Percentiles rank a stretch among this genome's conserved stretches.
Conservation (phyloP, 2,888 invertebrate species). For the Entomobrya multifasciata region DNA sequence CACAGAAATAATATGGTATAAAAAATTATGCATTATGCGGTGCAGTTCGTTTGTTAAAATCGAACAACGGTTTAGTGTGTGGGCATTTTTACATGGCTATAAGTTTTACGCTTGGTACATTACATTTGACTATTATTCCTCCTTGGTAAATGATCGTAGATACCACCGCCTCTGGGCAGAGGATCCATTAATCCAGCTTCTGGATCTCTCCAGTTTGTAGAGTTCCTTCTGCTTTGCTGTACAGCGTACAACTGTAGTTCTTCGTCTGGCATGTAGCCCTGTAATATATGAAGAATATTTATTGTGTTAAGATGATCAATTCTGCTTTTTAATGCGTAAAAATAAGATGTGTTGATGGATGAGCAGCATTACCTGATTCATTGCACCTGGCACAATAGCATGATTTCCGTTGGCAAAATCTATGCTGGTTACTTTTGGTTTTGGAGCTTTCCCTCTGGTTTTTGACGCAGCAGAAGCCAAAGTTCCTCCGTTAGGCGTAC, state of each 20-base stretch:
- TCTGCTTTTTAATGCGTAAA: not conserved
- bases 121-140: conserved; percentile 77
- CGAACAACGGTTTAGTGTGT: not conserved
- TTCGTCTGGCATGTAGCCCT: conserved; percentile 77
- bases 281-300: not conserved
- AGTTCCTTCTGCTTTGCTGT: conserved; percentile 76
- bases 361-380: conserved; percentile 76
- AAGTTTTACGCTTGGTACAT: conserved; percentile 23
- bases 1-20: too few species aligned
- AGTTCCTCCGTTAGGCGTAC: conserved; percentile 72
- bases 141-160: conserved; percentile 72
- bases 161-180: conserved; percentile 56
- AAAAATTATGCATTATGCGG: conserved; percentile 21
- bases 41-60: not conserved
- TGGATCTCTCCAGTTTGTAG: conserved; percentile 77
- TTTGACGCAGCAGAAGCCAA: conserved; percentile 76
- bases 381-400: conserved; percentile 64
- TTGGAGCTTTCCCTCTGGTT: conserved; percentile 79
- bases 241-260: conserved; percentile 78
- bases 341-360: not conserved
- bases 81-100: conserved; percentile 24
- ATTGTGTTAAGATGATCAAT: too few species aligned
- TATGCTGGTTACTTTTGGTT: conserved; percentile 78
- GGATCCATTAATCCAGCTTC: conserved; percentile 73
- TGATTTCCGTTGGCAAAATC: conserved; percentile 76